These are phyloP conservation scores for fruit fly (Drosophila melanogaster) DNA, from an alignment of 1,140 invertebrate species.

Conservation along the genomic window Release_6_plus_ISO1_MT NT_033779.5:10744501-10745000, in stretches of 20 bases:
- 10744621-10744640: constrained; percentile 44
- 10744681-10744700: background rate
- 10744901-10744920: constrained; percentile 10
- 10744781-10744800: constrained; percentile 52
- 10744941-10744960: constrained; percentile 55
- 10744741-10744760: constrained; percentile 32
- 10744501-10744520: constrained; percentile 68
- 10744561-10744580: constrained; percentile 72
- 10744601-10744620: constrained; percentile 11
- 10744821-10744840: constrained; percentile 84
- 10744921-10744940: constrained; percentile 16
- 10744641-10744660: constrained; percentile 12
- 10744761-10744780: constrained; percentile 16
- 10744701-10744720: background rate
- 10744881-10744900: constrained; percentile 13
- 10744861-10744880: constrained; percentile 62
- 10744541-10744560: constrained; percentile 71
- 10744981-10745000: constrained; percentile 45
- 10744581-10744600: constrained; percentile 22
- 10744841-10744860: constrained; percentile 73
- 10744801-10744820: constrained; percentile 71
- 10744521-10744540: constrained; percentile 61
- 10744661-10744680: constrained; percentile 3
- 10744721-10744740: constrained; percentile 33
- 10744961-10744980: constrained; percentile 55